Evolutionary conservation across 1,140 invertebrate species (phyloP), one percentile per base, ranked within the genome.

Genomic region (Helicoverpa zea): DNA sequence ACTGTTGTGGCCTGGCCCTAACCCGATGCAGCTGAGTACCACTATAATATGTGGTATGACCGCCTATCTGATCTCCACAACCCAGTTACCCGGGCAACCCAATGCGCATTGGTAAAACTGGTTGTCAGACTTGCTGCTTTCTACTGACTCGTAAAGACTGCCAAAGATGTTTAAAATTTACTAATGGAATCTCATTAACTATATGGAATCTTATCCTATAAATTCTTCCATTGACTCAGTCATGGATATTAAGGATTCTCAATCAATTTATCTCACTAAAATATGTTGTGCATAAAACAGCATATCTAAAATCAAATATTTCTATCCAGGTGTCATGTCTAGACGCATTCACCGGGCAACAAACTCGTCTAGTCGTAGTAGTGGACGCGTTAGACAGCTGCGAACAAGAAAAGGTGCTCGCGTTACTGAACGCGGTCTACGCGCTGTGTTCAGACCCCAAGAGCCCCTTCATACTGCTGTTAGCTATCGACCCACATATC

Each of bases 311-410:
- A 18, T 5, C 0, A 7, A 43, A 0, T 43, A 7, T 47, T 3
- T 12, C 64, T 3, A 1, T 64, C 11, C 80, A 95, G 94, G 94
- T 97, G 14, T 97, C 97, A 88, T 99, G 98, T 91, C 95, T 99
- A 87, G 98, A 99, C 95, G 97, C 97, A 63, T 99, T 99, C 91
- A 98, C 97, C 56, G 96, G 97, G 12, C 98, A 98, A 92, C 98
- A 99, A 93, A 99, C 98, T 73, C 96, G 99, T 64, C 94, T 99
- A 64, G 99, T 99, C 2, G 97, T 99, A 7, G 97, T 99, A 52
- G 98, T 99, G 30, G 99, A 99, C 95, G 99, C 99, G 1, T 94
- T 99, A 82, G 99, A 99, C 94, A 99, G 98, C 90, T 99, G 99
- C 90, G 99, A 99, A 91, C 99, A 99, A 91, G 98, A 99, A 88